Conservation (phyloP, 2,888 invertebrate genomes). For the Syritta pipiens region DNA sequence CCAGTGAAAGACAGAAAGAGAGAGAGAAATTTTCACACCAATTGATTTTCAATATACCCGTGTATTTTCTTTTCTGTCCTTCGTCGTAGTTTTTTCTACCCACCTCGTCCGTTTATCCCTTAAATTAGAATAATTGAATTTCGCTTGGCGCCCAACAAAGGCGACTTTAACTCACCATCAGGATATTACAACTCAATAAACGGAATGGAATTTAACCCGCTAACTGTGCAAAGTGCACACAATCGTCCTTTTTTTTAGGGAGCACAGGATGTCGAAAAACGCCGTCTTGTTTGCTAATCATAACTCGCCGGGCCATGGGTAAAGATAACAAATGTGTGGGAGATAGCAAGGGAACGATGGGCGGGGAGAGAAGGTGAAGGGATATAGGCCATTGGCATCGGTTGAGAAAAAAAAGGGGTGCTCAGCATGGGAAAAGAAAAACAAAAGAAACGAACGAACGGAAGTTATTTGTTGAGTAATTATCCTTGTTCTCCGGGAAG, state of each 20-base stretch:
- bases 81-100: conserved; percentile 21
- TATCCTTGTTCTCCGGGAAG: conserved; percentile 40
- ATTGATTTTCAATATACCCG: conserved; percentile 65
- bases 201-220: conserved; percentile 47
- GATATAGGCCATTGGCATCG: conserved; percentile 10
- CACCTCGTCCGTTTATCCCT: conserved; percentile 54
- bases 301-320: conserved; percentile 34
- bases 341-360: conserved; percentile 42
- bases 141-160: conserved; percentile 27
- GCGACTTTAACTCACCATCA: conserved; percentile 46
- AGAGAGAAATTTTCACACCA: conserved; percentile 60
- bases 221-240: not conserved
- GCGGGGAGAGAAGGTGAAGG: no score
- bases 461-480: conserved; percentile 66
- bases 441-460: conserved; percentile 35
- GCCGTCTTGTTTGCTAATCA: conserved; percentile 50
- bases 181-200: conserved; percentile 54
- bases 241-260: conserved; percentile 5
- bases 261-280: conserved; percentile 20
- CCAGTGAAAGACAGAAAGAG: not conserved
- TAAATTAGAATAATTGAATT: conserved; percentile 56
- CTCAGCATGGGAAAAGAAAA: conserved; percentile 14
- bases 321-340: no score
- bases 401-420: not conserved
- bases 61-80: conserved; percentile 20